Evolutionary conservation across 2,113 vertebrate genomes (phyloP).

Genomic region (Aix galericulata): DNA sequence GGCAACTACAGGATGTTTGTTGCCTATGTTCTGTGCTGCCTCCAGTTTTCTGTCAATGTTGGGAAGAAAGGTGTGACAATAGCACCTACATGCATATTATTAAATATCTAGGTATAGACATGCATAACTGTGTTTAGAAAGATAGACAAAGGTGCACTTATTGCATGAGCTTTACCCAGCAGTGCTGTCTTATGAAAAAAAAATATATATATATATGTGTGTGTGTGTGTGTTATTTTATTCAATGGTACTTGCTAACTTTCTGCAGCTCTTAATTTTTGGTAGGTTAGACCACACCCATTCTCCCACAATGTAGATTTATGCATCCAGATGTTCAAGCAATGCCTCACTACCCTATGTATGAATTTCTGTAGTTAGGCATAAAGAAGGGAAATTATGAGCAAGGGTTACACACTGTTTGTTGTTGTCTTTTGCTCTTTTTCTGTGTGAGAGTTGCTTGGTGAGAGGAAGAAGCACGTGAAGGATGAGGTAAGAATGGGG

Average conservation of each 20-base stretch:
- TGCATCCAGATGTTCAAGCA: neutral
- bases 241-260: fast-evolving
- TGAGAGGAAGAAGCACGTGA: neutral
- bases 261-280: neutral
- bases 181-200: neutral
- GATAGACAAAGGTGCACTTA: neutral
- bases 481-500: neutral
- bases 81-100: neutral
- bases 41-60: neutral
- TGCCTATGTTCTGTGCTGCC: neutral
- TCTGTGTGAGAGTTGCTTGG: neutral
- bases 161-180: neutral
- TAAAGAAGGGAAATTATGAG: neutral
- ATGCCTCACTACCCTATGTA: neutral
- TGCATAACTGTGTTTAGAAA: neutral
- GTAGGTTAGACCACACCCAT: neutral
- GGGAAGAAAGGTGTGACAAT: neutral
- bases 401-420: fast-evolving
- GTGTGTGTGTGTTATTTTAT: neutral
- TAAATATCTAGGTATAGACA: neutral
- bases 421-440: neutral
- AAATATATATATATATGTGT: neutral
- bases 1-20: neutral
- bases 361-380: neutral
- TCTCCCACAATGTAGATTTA: neutral